phyloP scores from a whole-genome alignment of 2,113 vertebrate genomes.

The Callochromis pleurospilus region DNA sequence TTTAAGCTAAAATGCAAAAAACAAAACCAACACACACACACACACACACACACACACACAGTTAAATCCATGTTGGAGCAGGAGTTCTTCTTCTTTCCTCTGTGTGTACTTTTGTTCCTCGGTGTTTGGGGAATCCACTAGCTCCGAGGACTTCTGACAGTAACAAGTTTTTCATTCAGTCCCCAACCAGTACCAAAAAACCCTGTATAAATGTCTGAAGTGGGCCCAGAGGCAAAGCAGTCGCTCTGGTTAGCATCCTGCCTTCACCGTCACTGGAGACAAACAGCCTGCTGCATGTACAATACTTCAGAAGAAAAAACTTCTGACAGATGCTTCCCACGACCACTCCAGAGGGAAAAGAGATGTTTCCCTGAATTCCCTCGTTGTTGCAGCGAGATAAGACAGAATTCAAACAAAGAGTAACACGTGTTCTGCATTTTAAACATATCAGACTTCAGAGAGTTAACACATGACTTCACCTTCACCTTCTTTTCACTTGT shows the following conservation, averaged over 20 bases:
- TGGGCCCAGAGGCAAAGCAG: not conserved
- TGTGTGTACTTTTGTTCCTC: not conserved
- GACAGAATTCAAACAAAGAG: not conserved
- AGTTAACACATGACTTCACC: not conserved
- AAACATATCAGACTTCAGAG: not conserved
- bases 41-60: not conserved
- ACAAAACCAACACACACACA: not conserved
- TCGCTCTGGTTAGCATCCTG: not conserved
- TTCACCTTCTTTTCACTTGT: rapidly evolving
- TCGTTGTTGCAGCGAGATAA: not conserved
- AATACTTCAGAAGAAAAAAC: not conserved
- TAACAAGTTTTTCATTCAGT: not conserved
- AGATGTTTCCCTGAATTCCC: not conserved
- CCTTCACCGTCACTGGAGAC: not conserved
- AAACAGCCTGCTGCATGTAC: not conserved
- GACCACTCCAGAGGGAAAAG: not conserved
- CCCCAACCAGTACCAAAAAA: not conserved
- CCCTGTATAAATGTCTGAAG: not conserved
- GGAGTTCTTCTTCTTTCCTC: not conserved
- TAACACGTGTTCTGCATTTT: not conserved
- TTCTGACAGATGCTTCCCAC: not conserved
- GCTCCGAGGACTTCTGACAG: not conserved
- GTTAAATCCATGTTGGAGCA: not conserved
- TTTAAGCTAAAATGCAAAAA: not conserved
- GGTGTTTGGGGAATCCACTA: not conserved